phyloP scores from a whole-genome alignment of 2,113 vertebrate species.

The Dermatemys mawii region DNA sequence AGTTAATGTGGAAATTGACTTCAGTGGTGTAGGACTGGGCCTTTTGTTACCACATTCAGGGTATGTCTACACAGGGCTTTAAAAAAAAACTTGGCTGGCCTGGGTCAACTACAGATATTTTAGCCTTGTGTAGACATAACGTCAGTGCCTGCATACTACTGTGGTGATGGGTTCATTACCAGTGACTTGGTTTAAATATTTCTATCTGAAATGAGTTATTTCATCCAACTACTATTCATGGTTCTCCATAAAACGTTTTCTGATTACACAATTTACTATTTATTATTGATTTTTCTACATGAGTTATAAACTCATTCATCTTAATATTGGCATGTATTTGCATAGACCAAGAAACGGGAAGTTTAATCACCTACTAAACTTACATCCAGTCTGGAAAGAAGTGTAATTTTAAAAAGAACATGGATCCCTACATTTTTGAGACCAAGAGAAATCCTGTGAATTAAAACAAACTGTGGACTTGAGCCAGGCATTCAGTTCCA shows the following conservation, averaged over 20 bases:
- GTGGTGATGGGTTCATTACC: not conserved
- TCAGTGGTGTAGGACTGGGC: not conserved
- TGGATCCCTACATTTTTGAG: not conserved
- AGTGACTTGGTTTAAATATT: not conserved
- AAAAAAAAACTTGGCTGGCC: not conserved
- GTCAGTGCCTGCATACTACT: not conserved
- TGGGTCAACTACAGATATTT: not conserved
- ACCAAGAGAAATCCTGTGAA: not conserved
- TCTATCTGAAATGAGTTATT: not conserved
- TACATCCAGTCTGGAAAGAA: accelerated
- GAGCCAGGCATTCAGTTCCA: not conserved
- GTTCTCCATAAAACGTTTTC: not conserved
- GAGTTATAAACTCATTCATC: not conserved
- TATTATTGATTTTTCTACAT: not conserved
- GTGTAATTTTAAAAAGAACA: not conserved
- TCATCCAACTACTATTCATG: not conserved
- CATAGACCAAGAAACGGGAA: not conserved
- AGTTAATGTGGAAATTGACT: not conserved
- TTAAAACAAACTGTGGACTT: not conserved
- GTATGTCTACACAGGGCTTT: not conserved
- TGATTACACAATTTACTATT: not conserved
- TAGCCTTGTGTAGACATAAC: not conserved
- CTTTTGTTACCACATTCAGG: conserved; percentile 12
- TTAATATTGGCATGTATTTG: not conserved
- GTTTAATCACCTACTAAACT: not conserved